Evolutionary conservation across 2,113 vertebrate genomes (phyloP), one percentile per base, ranked within the genome.

Genomic region (Anolis sagrei): DNA sequence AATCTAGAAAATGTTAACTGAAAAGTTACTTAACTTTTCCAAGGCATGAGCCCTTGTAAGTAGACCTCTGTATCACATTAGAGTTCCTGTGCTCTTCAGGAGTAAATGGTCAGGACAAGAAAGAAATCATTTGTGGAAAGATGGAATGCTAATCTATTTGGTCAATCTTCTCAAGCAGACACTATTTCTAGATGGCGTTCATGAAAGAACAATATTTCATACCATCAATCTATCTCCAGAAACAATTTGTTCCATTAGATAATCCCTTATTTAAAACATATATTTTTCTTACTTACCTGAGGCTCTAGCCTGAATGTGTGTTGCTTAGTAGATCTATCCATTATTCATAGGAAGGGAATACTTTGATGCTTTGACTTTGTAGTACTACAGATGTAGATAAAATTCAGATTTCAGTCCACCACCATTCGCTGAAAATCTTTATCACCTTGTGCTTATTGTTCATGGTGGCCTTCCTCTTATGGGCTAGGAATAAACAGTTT

Each of bases 311-410:
- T 79, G 64, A 27, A 4, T 54, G 74, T 72, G 16, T 66, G 81
- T 18, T 49, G 64, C 25, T 90, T 86, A 84, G 86, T 49, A 91
- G 54, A 5, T 69, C 62, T 90, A 0, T 74, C 39, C 73, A 89
- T 72, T n/a, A 66, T 86, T 81, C 27, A 11, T 2, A 11, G 39
- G 11, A 76, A 44, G 27, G 76, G 25, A 39, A 54, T 0, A 0
- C 64, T 44, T 32, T 39, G 81, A 36, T 3, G 77, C 83, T 81
- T 86, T 82, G 39, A 51, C 29, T 86, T 85, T 18, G 16, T 69
- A 49, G 32, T 68, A 18, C 58, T 25, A 21, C n/a, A 82, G 64
- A 51, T 9, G 19, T 76, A 81, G 83, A 70, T 82, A 76, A 74
- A 76, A 76, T 32, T 70, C 27, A 69, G 36, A 66, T 72, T 29